A percentile compares a stretch with the other conserved stretches of the same genome.
Evolutionary conservation across 1,140 invertebrate genomes (phyloP).

Genomic region (Temnothorax curvispinosus): DNA sequence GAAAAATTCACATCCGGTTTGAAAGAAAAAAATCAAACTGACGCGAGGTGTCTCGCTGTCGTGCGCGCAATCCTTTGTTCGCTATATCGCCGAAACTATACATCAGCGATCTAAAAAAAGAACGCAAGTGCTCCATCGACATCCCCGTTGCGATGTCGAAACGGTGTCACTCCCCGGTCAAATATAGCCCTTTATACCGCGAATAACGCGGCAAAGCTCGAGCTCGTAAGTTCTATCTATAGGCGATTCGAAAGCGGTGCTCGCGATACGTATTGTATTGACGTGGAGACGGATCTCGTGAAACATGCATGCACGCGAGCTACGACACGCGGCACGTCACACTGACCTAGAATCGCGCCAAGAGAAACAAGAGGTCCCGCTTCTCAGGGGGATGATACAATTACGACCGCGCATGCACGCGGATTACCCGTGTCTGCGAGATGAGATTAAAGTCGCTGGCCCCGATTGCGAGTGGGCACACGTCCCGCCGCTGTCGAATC

Average conservation of each 20-base stretch:
- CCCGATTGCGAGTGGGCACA: not conserved
- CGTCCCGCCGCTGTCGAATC: not conserved
- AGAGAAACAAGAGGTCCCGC: not conserved
- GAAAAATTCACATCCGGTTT: not conserved
- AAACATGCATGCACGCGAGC: slow-evolving; percentile 56
- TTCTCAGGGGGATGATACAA: slow-evolving; percentile 9
- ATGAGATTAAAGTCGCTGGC: not conserved
- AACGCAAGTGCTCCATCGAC: not conserved
- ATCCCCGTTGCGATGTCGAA: not conserved
- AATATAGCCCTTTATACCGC: slow-evolving; percentile 44
- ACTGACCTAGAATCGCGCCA: slow-evolving; percentile 48
- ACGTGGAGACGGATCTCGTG: slow-evolving; percentile 39
- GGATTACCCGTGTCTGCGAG: not conserved
- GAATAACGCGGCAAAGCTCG: slow-evolving; percentile 35
- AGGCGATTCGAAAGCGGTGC: slow-evolving; percentile 45
- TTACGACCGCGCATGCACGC: not conserved
- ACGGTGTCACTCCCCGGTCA: slow-evolving; percentile 42
- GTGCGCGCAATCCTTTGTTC: not conserved
- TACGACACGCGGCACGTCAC: not conserved
- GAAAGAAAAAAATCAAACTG: not conserved
- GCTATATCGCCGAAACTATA: slow-evolving; percentile 19
- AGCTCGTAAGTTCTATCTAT: slow-evolving; percentile 54
- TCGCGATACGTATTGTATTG: slow-evolving; percentile 32
- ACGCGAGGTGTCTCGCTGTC: not conserved
- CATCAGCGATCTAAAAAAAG: slow-evolving; percentile 42